Evolutionary conservation across 2,888 invertebrate species (phyloP), one percentile per base, ranked within the genome.

Genomic region (Drosophila paramelanica): DNA sequence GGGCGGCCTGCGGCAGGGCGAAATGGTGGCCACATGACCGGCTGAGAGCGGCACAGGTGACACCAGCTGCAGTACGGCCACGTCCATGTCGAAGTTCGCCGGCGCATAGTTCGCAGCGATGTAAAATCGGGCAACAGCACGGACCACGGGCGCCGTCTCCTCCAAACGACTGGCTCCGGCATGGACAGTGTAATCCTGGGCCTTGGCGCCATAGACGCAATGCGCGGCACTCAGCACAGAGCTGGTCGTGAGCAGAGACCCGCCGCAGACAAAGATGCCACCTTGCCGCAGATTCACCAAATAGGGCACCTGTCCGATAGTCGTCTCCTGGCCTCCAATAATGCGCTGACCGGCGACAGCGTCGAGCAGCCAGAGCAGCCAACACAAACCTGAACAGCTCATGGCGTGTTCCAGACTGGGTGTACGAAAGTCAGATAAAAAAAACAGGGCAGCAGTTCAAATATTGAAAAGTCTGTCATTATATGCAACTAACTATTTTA

Each of bases 151-250:
- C 5, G 86, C 81, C 3, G 41, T 11, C 10, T 87, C 74, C 0
- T 79, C 74, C 33, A 91, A 57, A 1, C 76, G 78, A 56, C 85
- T 87, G 17, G 77, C 78, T 1, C 91, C 91, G 4, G 82, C 91
- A 25, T 87, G 79, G 7, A 91, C 73, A 0, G 72, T 82, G 13
- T 89, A 80, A 5, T 79, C 74, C 10, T 68, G 45, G 0, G 84
- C 61, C 3, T 70, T 31, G 5, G 73, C 51, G 0, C 77, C 79
- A 43, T 84, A 57, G 3, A 90, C 83, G 51, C 92, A 92, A 42
- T 92, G 92, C 0, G 91, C 91, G 0, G 92, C 92, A 27, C 90
- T 91, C 0, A 92, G 69, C 36, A 91, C 89, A 61, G 80, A 86
- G n/a, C 70, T 84, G 4, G 67, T 5, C 2, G 85, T 85, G 20